These are phyloP conservation scores for Cydia amplana DNA, from an alignment of 1,140 invertebrate genomes.

Conservation along the genomic window DNA sequence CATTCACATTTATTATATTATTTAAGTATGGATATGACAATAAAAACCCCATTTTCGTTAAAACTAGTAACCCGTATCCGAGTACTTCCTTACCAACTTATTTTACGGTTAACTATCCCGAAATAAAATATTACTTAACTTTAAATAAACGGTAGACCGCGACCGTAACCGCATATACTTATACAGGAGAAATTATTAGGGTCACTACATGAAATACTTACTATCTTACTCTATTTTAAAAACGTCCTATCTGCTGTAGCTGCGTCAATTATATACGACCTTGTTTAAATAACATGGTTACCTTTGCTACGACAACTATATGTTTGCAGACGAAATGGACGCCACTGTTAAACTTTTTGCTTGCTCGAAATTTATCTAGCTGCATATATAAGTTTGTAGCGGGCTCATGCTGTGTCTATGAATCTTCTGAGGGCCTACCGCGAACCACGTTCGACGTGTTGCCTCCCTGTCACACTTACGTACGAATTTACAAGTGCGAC, in stretches of 20 bases:
- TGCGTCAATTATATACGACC: background rate
- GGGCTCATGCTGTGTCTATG: background rate
- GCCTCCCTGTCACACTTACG: no score
- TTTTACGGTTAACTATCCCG: conserved; percentile 1
- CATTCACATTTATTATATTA: no score
- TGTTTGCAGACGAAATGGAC: background rate
- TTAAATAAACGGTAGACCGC: background rate
- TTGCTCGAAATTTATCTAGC: background rate
- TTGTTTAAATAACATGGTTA: background rate
- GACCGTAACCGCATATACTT: background rate
- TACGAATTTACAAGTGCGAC: no score
- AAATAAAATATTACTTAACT: conserved; percentile 19
- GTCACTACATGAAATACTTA: conserved; percentile 13
- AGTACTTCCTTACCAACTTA: background rate
- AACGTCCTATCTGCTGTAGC: background rate
- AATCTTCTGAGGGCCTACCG: no score
- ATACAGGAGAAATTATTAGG: background rate
- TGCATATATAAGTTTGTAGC: background rate
- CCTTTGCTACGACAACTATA: background rate
- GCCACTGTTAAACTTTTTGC: background rate
- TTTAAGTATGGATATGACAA: no score
- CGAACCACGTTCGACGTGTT: no score
- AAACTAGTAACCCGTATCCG: background rate
- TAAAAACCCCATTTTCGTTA: background rate
- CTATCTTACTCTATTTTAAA: background rate